Evolutionary conservation across 2,113 vertebrate genomes (phyloP).

Genomic region (Gorsachius goisagi): DNA sequence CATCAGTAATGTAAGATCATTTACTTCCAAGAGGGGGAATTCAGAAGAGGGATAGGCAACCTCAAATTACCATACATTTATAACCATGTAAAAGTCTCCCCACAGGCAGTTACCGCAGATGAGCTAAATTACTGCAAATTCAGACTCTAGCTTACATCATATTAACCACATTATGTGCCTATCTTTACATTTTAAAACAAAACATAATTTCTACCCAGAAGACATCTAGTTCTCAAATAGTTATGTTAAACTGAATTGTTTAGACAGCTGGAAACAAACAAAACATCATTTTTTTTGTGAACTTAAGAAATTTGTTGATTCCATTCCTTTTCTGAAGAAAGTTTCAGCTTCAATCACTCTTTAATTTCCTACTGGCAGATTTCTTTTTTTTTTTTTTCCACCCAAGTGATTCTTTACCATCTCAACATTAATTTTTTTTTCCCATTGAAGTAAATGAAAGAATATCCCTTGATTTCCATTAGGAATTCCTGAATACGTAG

Average conservation of each 20-base stretch:
- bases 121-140: slow-evolving; percentile 58
- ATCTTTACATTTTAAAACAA: slow-evolving; percentile 31
- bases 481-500: neutral
- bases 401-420: neutral
- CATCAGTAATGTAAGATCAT: slow-evolving; percentile 54
- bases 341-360: neutral
- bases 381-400: neutral
- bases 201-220: neutral
- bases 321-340: neutral
- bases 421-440: neutral
- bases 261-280: neutral
- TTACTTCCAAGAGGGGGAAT: slow-evolving; percentile 63
- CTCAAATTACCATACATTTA: slow-evolving; percentile 65
- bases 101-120: slow-evolving; percentile 62
- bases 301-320: neutral
- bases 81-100: slow-evolving; percentile 55
- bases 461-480: neutral
- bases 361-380: neutral
- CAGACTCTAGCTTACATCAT: slow-evolving; percentile 31
- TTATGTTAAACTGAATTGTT: neutral
- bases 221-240: neutral
- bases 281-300: neutral
- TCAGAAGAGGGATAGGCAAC: slow-evolving; percentile 67
- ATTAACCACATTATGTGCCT: slow-evolving; percentile 5
- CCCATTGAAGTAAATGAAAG: neutral